Conservation (phyloP, 1,140 invertebrate genomes). For the Drosophila micromelanica region DNA sequence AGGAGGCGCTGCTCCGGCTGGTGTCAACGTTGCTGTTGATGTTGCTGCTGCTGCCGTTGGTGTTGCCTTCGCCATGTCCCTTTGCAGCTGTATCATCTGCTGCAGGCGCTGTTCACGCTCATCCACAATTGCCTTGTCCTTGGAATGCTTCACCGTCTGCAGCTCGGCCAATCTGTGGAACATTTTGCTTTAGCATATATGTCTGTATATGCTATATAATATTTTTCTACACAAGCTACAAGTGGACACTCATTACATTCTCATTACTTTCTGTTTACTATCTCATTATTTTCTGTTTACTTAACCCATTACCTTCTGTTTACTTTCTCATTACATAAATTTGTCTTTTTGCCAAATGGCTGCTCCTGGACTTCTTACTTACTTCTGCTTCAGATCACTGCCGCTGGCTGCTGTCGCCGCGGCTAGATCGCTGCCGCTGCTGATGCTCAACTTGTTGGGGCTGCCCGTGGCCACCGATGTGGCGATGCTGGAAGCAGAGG, state of each 20-base stretch:
- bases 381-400: conserved; percentile 78
- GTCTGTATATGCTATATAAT: no score
- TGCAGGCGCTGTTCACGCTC: conserved; percentile 90
- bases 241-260: no score
- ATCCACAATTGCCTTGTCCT: conserved; percentile 89
- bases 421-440: conserved; percentile 29
- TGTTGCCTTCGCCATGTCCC: conserved; percentile 88
- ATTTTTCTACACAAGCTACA: no score
- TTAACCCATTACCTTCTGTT: no score
- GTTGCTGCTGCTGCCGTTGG: conserved; percentile 88
- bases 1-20: conserved; percentile 86
- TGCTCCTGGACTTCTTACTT: conserved; percentile 64
- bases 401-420: conserved; percentile 32
- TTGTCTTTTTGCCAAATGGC: no score
- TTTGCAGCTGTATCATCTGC: conserved; percentile 89
- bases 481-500: conserved; percentile 22
- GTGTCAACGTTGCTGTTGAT: conserved; percentile 86
- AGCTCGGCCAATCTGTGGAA: conserved; percentile 88
- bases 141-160: conserved; percentile 89
- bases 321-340: no score
- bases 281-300: no score
- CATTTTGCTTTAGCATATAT: background rate
- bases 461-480: conserved; percentile 24
- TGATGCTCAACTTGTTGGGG: conserved; percentile 26
- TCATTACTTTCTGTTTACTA: no score